Conservation (phyloP, 2,888 invertebrate genomes). For the Torymus aiolomorphi region DNA sequence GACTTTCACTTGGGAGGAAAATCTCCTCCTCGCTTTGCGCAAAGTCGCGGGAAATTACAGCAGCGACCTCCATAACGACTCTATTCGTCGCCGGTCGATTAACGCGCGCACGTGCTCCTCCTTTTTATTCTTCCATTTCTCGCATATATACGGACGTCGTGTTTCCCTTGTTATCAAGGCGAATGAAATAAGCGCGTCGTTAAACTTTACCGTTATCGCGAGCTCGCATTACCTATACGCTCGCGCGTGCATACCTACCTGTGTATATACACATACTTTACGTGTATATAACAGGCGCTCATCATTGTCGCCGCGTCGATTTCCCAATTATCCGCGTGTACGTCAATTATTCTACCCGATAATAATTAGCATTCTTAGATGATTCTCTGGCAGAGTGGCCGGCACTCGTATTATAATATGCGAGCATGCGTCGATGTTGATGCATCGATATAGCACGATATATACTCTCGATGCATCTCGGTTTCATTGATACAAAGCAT, state of each 20-base stretch:
- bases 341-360: conserved; percentile 55
- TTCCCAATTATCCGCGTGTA: conserved; percentile 64
- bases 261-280: background rate
- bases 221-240: conserved; percentile 10
- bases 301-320: conserved; percentile 59
- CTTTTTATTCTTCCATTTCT: conserved; percentile 9
- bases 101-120: background rate
- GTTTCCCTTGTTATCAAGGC: conserved; percentile 54
- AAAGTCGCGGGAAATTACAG: too few relatives aligned
- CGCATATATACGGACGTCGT: background rate
- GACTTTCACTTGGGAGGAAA: too few relatives aligned
- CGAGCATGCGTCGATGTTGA: too few relatives aligned
- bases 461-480: too few relatives aligned
- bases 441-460: too few relatives aligned
- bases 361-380: conserved; percentile 46
- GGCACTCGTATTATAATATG: conserved; percentile 2
- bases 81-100: conserved; percentile 14
- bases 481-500: conserved; percentile 20
- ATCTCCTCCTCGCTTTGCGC: too few relatives aligned
- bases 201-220: conserved; percentile 60
- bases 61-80: conserved; percentile 16
- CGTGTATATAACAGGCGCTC: background rate
- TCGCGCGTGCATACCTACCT: background rate
- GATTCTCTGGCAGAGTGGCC: background rate
- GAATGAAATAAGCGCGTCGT: conserved; percentile 55